Base-by-base conservation (phyloP, 2,113 vertebrate genomes). In the Terrapene triunguis region DNA sequence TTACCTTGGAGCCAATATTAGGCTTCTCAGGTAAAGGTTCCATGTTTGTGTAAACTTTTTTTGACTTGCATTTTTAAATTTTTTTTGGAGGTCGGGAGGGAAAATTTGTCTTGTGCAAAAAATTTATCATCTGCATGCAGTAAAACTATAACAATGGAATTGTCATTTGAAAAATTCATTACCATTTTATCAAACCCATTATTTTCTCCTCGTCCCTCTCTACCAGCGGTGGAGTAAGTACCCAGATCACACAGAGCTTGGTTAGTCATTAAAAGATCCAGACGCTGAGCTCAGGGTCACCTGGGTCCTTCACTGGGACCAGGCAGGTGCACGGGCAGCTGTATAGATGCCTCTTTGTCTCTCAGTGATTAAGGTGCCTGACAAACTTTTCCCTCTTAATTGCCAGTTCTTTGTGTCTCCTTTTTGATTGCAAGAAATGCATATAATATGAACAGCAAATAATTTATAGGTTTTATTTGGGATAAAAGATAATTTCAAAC, bases 1-100 rank as follows among this genome's bases (percentile, higher is more conserved):
- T 96, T 90, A n/a, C 50, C 79, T 92, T 84, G 47, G 84, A 93
- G 86, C 12, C 57, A 48, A 57, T 87, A 85, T n/a, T 84, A 53
- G 0, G 22, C 82, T 95, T 85, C 95, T 9, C n/a, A 82, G 59
- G 2, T 74, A 91, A 78, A 76, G 54, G 27, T 94, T 88, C 65
- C 2, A 89, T 35, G 65, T 54, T 3, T 35, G 2, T 50, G 5
- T 22, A 47, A 81, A 11, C 24, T 8, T 25, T 80, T 1, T 47
- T 10, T 1, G 5, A 50, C 53, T 62, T 24, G n/a, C 24, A 42
- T 80, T 78, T 93, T 89, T 91, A 19, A 29, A 10, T 17, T 74
- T 53, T 90, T 6, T 47, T 48, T 86, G 4, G 6, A 81, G 21
- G 42, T 48, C 0, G 21, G 13, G 72, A 13, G 29, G 57, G 88